Evolutionary conservation across 2,113 vertebrate genomes (phyloP), one percentile per base, ranked within the genome.

Genomic region (Melanocharis versteri): DNA sequence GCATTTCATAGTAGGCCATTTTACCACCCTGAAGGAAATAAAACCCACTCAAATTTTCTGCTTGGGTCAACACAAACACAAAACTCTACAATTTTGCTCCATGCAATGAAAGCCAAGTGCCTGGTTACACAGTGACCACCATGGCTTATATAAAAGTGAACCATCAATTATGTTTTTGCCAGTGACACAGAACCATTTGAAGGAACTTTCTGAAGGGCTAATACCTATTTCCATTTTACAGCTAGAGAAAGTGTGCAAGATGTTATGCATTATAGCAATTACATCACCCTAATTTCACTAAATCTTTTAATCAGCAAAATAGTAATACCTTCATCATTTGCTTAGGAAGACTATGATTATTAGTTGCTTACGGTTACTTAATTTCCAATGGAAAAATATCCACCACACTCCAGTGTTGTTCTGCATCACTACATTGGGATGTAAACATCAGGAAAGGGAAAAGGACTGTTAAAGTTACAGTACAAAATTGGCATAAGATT

Each of bases 1-100:
- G 56, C 99, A 99, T 99, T 98, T 99, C 99, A 15, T 98, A 99
- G 96, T 99, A 99, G 7, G 97, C 95, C 11, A 98, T 96, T 92
- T 98, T 99, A 21, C 98, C 99, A 53, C 98, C 99, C 99, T 99
- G 81, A 84, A 81, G 31, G 89, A 24, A 94, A 92, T 1, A 37
- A 84, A 76, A 89, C 15, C 11, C 51, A 54, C n/a, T 66, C 45
- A 77, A 10, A 56, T 39, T 18, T 73, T 75, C 42, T 83, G 62
- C 54, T 88, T 45, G 26, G 24, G 17, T 61, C 66, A 83, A 65
- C 17, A 73, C 20, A 90, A 82, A 75, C 37, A 76, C 19, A 83
- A 37, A 83, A 44, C 10, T 10, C 30, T 35, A 73, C n/a, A 70
- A 7, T 79, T 89, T 6, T 68, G 64, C 42, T 73, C 13, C 7